These are phyloP conservation scores for Pangasius larnaudii DNA, from an alignment of 2,797 vertebrate species.

Conservation along the genomic window DNA sequence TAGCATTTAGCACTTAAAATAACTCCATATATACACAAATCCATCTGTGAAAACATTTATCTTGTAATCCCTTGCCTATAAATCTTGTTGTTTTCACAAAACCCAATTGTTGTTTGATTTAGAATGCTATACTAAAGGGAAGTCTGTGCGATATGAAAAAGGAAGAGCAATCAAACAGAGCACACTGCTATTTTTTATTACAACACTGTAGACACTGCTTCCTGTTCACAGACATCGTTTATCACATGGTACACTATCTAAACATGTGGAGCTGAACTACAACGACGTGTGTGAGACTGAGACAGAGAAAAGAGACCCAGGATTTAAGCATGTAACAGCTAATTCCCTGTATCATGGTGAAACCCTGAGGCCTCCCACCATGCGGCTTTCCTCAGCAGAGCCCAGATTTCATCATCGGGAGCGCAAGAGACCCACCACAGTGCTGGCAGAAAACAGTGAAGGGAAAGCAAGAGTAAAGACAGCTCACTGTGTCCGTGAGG, in stretches of 20 bases:
- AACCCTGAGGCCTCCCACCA: slow-evolving; percentile 47
- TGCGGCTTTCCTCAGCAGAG: slow-evolving; percentile 47
- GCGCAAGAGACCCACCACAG: slow-evolving; percentile 57
- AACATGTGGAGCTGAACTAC: slow-evolving; percentile 19
- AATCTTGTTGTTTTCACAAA: slow-evolving; percentile 19
- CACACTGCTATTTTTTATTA: slow-evolving; percentile 35
- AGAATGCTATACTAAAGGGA: slow-evolving; percentile 36
- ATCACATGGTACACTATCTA: neutral
- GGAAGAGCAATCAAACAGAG: slow-evolving; percentile 34
- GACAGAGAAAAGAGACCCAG: slow-evolving; percentile 17
- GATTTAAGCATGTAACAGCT: slow-evolving; percentile 40
- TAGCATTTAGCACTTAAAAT: slow-evolving; percentile 30
- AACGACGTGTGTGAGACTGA: slow-evolving; percentile 3
- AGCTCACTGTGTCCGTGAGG: slow-evolving; percentile 44
- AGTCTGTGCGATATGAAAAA: slow-evolving; percentile 27
- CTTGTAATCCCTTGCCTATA: slow-evolving; percentile 19
- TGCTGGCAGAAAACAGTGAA: slow-evolving; percentile 39
- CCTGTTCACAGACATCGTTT: slow-evolving; percentile 54
- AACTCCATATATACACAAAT: slow-evolving; percentile 18
- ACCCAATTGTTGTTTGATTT: slow-evolving; percentile 39
- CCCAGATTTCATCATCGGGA: slow-evolving; percentile 53
- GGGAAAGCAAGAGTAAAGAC: slow-evolving; percentile 26
- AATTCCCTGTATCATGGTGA: slow-evolving; percentile 41
- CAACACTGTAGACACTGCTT: slow-evolving; percentile 66
- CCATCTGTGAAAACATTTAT: slow-evolving; percentile 38